Evolutionary conservation across 2,888 invertebrate species (phyloP).

Genomic region (Drosophila colorata): DNA sequence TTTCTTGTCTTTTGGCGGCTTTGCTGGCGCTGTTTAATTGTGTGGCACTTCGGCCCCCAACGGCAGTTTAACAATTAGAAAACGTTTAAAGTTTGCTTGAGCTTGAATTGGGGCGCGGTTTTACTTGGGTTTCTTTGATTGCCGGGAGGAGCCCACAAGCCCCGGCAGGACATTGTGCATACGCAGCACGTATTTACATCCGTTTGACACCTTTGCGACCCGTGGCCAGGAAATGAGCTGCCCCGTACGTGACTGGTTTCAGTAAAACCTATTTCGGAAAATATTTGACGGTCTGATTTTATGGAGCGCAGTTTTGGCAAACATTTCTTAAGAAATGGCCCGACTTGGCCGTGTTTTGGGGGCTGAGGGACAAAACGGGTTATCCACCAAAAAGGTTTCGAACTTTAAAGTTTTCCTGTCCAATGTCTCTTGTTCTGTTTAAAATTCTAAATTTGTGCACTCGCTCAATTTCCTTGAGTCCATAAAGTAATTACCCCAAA

Average conservation of each 20-base stretch:
- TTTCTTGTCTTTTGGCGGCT: constrained; percentile 64
- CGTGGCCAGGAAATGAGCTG: constrained; percentile 79
- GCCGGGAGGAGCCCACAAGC: constrained; percentile 26
- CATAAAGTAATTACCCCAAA: constrained; percentile 78
- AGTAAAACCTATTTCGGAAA: constrained; percentile 32
- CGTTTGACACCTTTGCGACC: constrained; percentile 79
- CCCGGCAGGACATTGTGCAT: constrained; percentile 62
- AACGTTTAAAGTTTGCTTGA: constrained; percentile 75
- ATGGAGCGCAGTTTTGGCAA: constrained; percentile 32
- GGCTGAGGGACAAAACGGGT: constrained; percentile 29
- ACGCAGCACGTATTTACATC: constrained; percentile 79
- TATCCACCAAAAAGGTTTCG: constrained; percentile 13
- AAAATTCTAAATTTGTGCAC: constrained; percentile 77
- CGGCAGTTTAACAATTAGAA: constrained; percentile 79
- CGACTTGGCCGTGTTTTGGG: neutral
- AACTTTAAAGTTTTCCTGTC: constrained; percentile 30
- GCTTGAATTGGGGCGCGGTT: constrained; percentile 48
- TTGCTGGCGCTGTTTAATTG: constrained; percentile 65
- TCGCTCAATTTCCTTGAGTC: constrained; percentile 83
- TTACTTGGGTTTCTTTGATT: constrained; percentile 40
- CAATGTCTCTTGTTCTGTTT: constrained; percentile 50
- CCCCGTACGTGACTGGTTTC: constrained; percentile 77
- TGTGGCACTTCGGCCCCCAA: constrained; percentile 50
- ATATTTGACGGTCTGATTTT: constrained; percentile 48
- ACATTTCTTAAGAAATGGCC: constrained; percentile 33